phyloP scores from a whole-genome alignment of 2,113 vertebrate genomes.

The Marcusenius ussheri region DNA sequence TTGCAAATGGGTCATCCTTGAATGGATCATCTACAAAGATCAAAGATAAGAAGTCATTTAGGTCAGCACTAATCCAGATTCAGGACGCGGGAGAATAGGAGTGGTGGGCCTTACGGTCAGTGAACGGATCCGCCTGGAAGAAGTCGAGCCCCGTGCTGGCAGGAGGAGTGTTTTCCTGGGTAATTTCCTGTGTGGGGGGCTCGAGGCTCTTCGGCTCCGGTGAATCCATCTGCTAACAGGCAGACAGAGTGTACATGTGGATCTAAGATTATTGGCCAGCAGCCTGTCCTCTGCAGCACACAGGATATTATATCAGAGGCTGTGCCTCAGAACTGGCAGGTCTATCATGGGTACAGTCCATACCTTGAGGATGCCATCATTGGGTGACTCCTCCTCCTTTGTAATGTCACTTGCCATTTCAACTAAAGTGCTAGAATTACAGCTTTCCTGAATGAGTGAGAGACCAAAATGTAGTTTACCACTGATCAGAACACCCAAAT shows the following conservation, averaged over 20 bases:
- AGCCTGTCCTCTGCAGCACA: background rate
- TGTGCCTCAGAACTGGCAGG: background rate
- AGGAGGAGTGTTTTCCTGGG: conserved; percentile 48
- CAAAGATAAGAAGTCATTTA: background rate
- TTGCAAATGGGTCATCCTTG: conserved; percentile 92
- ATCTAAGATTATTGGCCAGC: background rate
- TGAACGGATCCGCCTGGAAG: conserved; percentile 90
- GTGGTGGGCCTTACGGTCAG: conserved; percentile 73
- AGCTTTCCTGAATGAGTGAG: conserved; percentile 43
- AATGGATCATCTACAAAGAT: conserved; percentile 77
- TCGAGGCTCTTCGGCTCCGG: conserved; percentile 64
- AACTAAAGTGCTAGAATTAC: conserved; percentile 27
- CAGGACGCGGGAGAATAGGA: background rate
- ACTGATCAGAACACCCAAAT: background rate
- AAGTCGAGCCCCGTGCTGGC: conserved; percentile 71
- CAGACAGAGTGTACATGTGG: background rate
- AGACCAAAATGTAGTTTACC: background rate
- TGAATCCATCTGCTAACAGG: conserved; percentile 64
- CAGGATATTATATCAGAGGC: background rate
- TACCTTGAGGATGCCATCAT: conserved; percentile 44
- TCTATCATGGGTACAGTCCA: background rate
- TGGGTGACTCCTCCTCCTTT: conserved; percentile 35
- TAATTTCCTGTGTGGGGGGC: conserved; percentile 42
- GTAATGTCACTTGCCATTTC: conserved; percentile 20
- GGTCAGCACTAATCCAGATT: background rate